These are phyloP conservation scores for Calycopis cecrops DNA, from an alignment of 1,140 invertebrate genomes.

Conservation along the genomic window DNA sequence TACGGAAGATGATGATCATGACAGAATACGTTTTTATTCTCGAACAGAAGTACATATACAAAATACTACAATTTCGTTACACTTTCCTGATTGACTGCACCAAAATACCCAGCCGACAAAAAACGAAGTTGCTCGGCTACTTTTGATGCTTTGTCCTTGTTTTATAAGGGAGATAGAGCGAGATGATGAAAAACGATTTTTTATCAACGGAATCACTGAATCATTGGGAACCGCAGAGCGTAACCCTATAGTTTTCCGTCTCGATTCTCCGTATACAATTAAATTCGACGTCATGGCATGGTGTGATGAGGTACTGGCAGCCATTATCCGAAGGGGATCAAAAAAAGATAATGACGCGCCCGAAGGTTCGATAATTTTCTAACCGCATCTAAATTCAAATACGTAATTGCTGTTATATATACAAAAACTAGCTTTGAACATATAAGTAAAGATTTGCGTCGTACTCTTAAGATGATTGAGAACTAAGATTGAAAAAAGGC, in stretches of 20 bases:
- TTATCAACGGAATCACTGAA: slow-evolving; percentile 38
- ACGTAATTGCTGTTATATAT: slow-evolving; percentile 2
- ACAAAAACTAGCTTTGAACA: no score
- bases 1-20: no score
- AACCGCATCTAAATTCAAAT: slow-evolving; percentile 2
- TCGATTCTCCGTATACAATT: slow-evolving; percentile 54
- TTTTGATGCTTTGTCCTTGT: slow-evolving; percentile 6
- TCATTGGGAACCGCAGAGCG: slow-evolving; percentile 44
- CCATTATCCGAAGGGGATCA: slow-evolving; percentile 35
- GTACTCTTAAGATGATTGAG: no score
- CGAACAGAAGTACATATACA: no score
- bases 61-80: background rate
- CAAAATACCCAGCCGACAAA: slow-evolving; percentile 23
- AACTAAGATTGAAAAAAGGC: no score
- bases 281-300: slow-evolving; percentile 30
- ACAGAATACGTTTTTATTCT: no score
- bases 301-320: slow-evolving; percentile 21
- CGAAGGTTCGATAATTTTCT: slow-evolving; percentile 4
- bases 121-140: slow-evolving; percentile 13
- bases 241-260: slow-evolving; percentile 47
- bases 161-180: slow-evolving; percentile 14
- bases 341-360: slow-evolving; percentile 38
- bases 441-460: no score
- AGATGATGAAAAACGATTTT: slow-evolving; percentile 29
- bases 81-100: slow-evolving; percentile 6